phyloP scores from a whole-genome alignment of 1,140 invertebrate genomes.

The Rhopalosiphum padi region DNA sequence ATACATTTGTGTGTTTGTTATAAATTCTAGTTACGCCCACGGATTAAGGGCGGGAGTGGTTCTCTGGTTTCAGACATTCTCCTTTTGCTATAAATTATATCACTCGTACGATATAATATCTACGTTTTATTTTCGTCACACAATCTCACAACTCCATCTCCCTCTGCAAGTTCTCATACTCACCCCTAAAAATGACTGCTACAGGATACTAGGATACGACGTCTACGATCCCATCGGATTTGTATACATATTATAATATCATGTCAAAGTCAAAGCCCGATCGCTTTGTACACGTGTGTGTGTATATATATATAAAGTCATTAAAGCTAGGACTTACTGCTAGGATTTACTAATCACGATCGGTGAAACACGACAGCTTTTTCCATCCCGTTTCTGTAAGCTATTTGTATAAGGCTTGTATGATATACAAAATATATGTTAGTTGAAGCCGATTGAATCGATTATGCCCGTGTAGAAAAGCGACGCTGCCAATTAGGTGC shows the following conservation, averaged over 20 bases:
- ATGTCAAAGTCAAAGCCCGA: not conserved
- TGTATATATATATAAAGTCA: not conserved
- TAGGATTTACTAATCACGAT: not conserved
- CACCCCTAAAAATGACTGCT: not conserved
- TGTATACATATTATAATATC: conserved; percentile 15
- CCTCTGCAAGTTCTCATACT: not conserved
- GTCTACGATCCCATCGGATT: not conserved
- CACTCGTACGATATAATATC: not conserved
- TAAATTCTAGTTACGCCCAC: not conserved
- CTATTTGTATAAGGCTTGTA: not conserved
- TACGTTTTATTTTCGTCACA: not conserved
- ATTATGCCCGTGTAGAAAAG: not conserved
- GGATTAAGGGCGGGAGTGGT: not conserved
- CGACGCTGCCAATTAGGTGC: not conserved
- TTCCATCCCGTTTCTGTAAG: not conserved
- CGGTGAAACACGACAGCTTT: not conserved
- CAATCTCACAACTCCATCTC: not conserved
- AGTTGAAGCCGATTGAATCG: not conserved
- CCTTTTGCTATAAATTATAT: not conserved
- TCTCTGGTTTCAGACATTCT: not conserved
- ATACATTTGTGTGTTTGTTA: not conserved
- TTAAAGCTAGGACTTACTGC: conserved; percentile 1
- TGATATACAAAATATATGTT: not conserved
- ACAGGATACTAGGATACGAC: not conserved
- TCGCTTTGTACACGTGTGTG: not conserved